These are phyloP conservation scores for Trichomalopsis sarcophagae DNA, from an alignment of 1,140 invertebrate genomes.

Conservation along the genomic window DNA sequence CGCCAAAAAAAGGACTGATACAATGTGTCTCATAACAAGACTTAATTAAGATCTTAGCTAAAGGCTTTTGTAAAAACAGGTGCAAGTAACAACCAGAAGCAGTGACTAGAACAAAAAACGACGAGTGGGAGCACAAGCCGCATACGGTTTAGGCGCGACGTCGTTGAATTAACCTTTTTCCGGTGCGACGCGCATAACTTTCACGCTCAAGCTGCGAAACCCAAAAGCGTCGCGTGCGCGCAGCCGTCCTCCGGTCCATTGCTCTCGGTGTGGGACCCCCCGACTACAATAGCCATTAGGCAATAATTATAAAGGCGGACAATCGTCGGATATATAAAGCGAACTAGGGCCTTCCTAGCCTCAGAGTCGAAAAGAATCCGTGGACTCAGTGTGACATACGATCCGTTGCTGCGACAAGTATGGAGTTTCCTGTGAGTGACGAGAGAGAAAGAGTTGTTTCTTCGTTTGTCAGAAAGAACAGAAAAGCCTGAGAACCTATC, in stretches of 20 bases:
- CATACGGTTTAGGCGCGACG: background rate
- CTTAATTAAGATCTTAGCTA: constrained; percentile 14
- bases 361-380: constrained; percentile 29
- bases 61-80: background rate
- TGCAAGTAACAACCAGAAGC: background rate
- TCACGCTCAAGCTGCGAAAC: constrained; percentile 44
- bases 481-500: background rate
- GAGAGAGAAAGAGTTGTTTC: background rate
- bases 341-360: background rate
- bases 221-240: constrained; percentile 11
- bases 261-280: background rate
- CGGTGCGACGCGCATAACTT: constrained; percentile 38
- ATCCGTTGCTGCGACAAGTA: constrained; percentile 26
- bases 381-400: background rate
- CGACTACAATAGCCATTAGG: constrained; percentile 21
- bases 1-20: background rate
- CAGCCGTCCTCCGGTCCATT: constrained; percentile 32
- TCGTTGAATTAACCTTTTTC: constrained; percentile 32
- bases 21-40: background rate
- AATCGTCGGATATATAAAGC: constrained; percentile 28
- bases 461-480: background rate
- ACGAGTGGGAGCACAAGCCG: background rate
- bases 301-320: constrained; percentile 14
- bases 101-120: background rate
- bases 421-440: constrained; percentile 52